Percentiles rank a stretch among this genome's conserved stretches.
Conservation (phyloP, 2,888 invertebrate species). For the Biston betularia region DNA sequence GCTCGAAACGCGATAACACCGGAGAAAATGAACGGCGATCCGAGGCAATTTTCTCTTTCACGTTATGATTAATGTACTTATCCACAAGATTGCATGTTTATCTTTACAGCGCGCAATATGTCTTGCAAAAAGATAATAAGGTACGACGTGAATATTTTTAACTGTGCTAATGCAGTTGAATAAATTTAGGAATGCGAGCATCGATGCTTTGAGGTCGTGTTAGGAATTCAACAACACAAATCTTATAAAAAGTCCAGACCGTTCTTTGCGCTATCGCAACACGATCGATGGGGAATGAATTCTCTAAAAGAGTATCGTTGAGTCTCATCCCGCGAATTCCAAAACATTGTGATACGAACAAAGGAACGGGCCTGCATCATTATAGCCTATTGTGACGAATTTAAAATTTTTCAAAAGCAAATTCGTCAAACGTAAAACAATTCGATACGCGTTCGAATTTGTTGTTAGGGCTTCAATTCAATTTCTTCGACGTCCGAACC, state of each 20-base stretch:
- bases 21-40: slow-evolving; percentile 63
- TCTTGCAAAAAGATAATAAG: slow-evolving; percentile 37
- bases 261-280: slow-evolving; percentile 77
- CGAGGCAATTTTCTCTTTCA: slow-evolving; percentile 64
- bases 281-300: slow-evolving; percentile 73
- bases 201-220: slow-evolving; percentile 61
- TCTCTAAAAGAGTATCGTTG: slow-evolving; percentile 64
- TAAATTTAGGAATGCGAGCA: slow-evolving; percentile 66
- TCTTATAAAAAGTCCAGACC: slow-evolving; percentile 66
- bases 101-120: slow-evolving; percentile 43
- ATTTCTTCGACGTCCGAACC: slow-evolving; percentile 82
- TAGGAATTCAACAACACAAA: slow-evolving; percentile 64
- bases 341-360: slow-evolving; percentile 74
- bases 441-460: slow-evolving; percentile 86
- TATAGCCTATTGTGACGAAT: slow-evolving; percentile 83
- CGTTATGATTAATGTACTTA: slow-evolving; percentile 61
- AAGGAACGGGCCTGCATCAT: slow-evolving; percentile 82
- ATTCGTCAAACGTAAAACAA: slow-evolving; percentile 86
- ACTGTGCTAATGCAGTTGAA: slow-evolving; percentile 52
- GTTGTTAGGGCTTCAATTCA: slow-evolving; percentile 84
- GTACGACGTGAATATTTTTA: slow-evolving; percentile 44
- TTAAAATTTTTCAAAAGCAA: slow-evolving; percentile 82
- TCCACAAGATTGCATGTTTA: slow-evolving; percentile 50
- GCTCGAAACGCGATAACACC: slow-evolving; percentile 64
- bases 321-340: slow-evolving; percentile 72